phyloP scores from a whole-genome alignment of 30 jellyfish, hydroid and myxozoan genomes.

The Cassiopea xamachana region DNA sequence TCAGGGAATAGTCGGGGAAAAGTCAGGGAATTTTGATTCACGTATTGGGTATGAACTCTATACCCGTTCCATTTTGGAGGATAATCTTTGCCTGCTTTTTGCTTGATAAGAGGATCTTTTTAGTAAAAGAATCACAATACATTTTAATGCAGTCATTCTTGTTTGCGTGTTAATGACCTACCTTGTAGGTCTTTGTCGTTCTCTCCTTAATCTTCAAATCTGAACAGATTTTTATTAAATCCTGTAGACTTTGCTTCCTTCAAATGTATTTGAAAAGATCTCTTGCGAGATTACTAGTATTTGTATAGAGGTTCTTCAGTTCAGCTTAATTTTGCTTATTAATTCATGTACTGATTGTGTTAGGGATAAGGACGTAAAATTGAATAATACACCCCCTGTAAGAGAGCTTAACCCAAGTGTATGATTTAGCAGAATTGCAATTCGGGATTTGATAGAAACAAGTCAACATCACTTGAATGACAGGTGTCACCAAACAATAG shows the following conservation, averaged over 20 bases:
- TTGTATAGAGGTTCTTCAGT: background rate
- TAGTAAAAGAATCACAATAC: background rate
- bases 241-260: background rate
- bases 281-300: conserved; percentile 3
- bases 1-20: too few relatives aligned
- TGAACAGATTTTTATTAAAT: conserved; percentile 2
- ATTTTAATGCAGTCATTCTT: background rate
- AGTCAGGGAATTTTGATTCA: too few relatives aligned
- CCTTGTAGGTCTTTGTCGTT: background rate
- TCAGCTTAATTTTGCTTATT: background rate
- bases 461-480: conserved; percentile 30
- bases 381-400: conserved; percentile 36
- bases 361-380: conserved; percentile 16
- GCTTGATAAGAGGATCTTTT: too few relatives aligned
- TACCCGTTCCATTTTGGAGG: too few relatives aligned
- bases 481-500: conserved; percentile 55
- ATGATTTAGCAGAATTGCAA: conserved; percentile 29
- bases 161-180: background rate
- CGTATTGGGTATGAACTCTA: too few relatives aligned
- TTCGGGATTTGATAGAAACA: conserved; percentile 33
- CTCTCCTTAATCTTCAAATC: background rate
- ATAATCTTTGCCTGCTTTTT: too few relatives aligned
- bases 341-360: conserved; percentile 24
- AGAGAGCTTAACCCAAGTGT: conserved; percentile 9
- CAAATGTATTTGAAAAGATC: background rate